Evolutionary conservation across 2,888 invertebrate species (phyloP).

Genomic region (Merodon equestris): DNA sequence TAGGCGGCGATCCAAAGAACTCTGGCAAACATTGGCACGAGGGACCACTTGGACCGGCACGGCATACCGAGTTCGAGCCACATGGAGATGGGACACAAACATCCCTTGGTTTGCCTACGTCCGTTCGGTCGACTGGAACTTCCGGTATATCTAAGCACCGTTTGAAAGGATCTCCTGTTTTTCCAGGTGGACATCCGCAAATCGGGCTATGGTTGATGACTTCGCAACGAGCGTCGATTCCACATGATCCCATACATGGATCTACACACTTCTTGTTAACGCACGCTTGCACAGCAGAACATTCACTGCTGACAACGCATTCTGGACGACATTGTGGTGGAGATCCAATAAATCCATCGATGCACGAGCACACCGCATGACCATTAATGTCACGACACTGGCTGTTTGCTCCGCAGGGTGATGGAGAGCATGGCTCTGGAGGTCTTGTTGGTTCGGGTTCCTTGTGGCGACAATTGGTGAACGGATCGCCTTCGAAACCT

Average conservation of each 20-base stretch:
- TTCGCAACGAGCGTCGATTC: conserved; percentile 84
- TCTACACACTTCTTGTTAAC: conserved; percentile 85
- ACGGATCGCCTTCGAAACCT: conserved; percentile 86
- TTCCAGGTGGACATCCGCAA: conserved; percentile 83
- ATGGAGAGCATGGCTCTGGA: conserved; percentile 80
- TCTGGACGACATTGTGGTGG: conserved; percentile 85
- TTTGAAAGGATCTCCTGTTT: conserved; percentile 88
- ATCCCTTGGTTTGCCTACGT: conserved; percentile 77
- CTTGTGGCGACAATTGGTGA: conserved; percentile 80
- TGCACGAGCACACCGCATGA: conserved; percentile 85
- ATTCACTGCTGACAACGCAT: conserved; percentile 85
- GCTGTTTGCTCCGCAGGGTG: conserved; percentile 83
- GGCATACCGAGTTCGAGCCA: conserved; percentile 89
- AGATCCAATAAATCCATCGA: conserved; percentile 84
- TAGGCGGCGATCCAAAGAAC: conserved; percentile 89
- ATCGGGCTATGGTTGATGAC: conserved; percentile 86
- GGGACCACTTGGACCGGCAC: conserved; percentile 83
- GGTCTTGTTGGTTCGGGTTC: conserved; percentile 71
- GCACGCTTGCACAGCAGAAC: conserved; percentile 83
- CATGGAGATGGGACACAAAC: conserved; percentile 90
- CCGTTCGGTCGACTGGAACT: conserved; percentile 75
- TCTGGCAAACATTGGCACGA: conserved; percentile 88
- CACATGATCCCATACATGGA: conserved; percentile 87
- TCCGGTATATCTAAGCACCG: conserved; percentile 83
- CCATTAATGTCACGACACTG: conserved; percentile 81